A percentile compares a stretch with the other conserved stretches of the same genome.
Evolutionary conservation across 1,140 invertebrate species (phyloP).

Genomic region (Meloidogyne chitwoodi): DNA sequence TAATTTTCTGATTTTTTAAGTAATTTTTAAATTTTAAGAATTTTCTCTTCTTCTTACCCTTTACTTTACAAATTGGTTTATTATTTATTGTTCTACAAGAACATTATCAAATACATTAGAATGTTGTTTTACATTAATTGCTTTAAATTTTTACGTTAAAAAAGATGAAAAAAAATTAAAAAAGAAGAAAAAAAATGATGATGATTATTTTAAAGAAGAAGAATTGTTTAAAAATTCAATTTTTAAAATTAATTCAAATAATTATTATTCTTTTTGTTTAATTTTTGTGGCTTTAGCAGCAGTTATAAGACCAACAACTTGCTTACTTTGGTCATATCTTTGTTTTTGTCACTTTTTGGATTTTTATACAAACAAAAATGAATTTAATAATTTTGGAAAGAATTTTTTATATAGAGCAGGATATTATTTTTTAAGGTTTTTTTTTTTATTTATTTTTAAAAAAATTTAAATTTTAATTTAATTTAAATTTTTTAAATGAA

Average conservation of each 20-base stretch:
- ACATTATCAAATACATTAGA: slow-evolving; percentile 37
- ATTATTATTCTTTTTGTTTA: slow-evolving; percentile 14
- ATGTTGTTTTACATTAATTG: slow-evolving; percentile 27
- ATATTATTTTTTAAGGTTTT: neutral
- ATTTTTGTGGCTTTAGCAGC: slow-evolving; percentile 13
- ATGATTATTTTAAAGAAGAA: neutral
- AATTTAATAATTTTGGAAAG: neutral
- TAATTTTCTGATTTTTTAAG: too few relatives aligned
- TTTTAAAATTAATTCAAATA: neutral
- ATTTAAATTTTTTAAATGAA: neutral
- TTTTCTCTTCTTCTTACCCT: neutral
- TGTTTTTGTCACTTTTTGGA: slow-evolving; percentile 6
- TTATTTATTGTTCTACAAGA: slow-evolving; percentile 35
- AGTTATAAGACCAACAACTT: slow-evolving; percentile 29
- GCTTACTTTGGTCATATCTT: slow-evolving; percentile 22
- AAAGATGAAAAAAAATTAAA: neutral
- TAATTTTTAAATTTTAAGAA: too few relatives aligned
- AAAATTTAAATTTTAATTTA: neutral
- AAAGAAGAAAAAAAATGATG: too few relatives aligned
- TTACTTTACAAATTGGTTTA: slow-evolving; percentile 39
- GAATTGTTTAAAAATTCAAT: neutral
- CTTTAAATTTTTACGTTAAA: slow-evolving; percentile 29
- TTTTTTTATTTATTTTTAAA: neutral
- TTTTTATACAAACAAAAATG: neutral
- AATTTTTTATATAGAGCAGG: neutral